Evolutionary conservation across 2,888 invertebrate genomes (phyloP).

Genomic region (Hedychridium roseum): DNA sequence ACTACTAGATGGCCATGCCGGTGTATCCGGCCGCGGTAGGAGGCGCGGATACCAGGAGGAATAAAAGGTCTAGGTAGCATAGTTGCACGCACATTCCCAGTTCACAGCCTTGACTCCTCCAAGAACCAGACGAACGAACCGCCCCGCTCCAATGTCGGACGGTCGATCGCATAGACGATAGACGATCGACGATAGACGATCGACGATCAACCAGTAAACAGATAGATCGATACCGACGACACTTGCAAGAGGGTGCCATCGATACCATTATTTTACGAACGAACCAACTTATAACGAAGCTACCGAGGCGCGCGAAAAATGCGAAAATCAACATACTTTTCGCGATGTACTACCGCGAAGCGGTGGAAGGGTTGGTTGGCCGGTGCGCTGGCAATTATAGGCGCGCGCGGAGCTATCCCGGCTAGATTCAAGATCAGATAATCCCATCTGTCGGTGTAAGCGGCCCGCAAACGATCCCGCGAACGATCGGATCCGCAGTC

Average conservation of each 20-base stretch:
- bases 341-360: no score
- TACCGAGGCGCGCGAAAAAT: no score
- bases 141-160: no score
- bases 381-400: constrained; percentile 60
- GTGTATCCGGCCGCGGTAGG: constrained; percentile 38
- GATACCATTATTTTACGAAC: no score
- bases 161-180: no score
- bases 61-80: constrained; percentile 56
- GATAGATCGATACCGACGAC: no score
- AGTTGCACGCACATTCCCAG: constrained; percentile 61
- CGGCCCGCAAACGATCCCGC: constrained; percentile 56
- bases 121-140: constrained; percentile 23
- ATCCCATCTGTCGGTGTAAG: constrained; percentile 59
- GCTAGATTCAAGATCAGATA: constrained; percentile 61
- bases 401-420: constrained; percentile 54
- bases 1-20: constrained; percentile 42
- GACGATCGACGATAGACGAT: no score
- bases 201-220: no score
- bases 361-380: no score
- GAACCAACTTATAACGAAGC: no score
- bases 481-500: constrained; percentile 44
- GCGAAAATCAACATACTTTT: no score
- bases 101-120: constrained; percentile 57
- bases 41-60: constrained; percentile 46
- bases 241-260: no score